phyloP scores from a whole-genome alignment of 2,888 invertebrate genomes.

The Sturmia bella region DNA sequence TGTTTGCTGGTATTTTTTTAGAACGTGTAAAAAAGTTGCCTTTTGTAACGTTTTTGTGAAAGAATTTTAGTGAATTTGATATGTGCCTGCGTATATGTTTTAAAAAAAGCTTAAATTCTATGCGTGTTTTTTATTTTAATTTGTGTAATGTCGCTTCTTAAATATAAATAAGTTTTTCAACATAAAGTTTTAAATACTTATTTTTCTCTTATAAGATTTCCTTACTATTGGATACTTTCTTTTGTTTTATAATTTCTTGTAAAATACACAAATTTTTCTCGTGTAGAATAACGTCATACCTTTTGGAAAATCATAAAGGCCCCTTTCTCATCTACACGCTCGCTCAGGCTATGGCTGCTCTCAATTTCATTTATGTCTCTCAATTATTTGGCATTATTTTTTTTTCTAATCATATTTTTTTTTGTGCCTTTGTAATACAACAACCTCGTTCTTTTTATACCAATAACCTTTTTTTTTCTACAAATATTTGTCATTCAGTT shows the following conservation, averaged over 20 bases:
- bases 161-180: neutral
- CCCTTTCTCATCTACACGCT: constrained; percentile 14
- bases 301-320: constrained; percentile 27
- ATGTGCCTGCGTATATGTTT: neutral
- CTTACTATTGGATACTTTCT: constrained; percentile 18
- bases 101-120: neutral
- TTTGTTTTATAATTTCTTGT: constrained; percentile 42
- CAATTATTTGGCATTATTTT: constrained; percentile 31
- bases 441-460: constrained; percentile 63
- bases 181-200: constrained; percentile 6
- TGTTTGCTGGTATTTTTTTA: constrained; percentile 21
- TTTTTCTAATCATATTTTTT: constrained; percentile 50
- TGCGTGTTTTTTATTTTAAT: constrained; percentile 3
- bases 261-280: constrained; percentile 50
- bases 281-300: constrained; percentile 65
- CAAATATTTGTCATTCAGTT: constrained; percentile 51
- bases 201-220: constrained; percentile 36
- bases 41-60: constrained; percentile 8
- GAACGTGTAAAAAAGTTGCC: neutral
- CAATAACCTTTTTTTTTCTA: constrained; percentile 57
- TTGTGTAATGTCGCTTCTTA: neutral
- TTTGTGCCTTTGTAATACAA: constrained; percentile 46
- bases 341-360: constrained; percentile 25
- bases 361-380: constrained; percentile 20
- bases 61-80: constrained; percentile 13